Base-by-base conservation (phyloP, 2,888 invertebrate genomes). In the Galerucella pusilla region DNA sequence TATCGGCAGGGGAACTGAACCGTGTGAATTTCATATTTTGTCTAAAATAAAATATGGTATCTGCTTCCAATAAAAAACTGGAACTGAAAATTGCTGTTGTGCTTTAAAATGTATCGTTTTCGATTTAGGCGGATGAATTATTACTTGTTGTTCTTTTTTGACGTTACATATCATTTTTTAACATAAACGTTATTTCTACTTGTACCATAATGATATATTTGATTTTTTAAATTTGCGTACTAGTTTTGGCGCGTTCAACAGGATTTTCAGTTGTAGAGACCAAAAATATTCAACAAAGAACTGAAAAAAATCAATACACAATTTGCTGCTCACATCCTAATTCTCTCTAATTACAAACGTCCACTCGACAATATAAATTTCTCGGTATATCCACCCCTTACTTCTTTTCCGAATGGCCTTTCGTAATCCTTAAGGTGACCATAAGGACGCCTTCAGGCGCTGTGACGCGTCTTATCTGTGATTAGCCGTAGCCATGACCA, bases 401-500 rank as follows among this genome's bases (percentile, higher is more conserved):
- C 20, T 61, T 64, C 71, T 65, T 71, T 71, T 65, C 57, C 35
- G 64, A 65, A 54, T 16, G 65, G 45, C 59, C 72, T 46, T 66
- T 80, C 75, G 78, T 80, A 82, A 81, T 82, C 81, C 78, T 76
- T 74, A 78, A 77, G 79, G 71, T 74, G 80, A 64, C 75, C 75
- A 71, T 71, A 75, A 71, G 75, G 73, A 68, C 68, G 66, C 49
- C 68, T 60, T 65, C 64, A 76, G 72, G 71, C 75, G 66, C 66
- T 54, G 72, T 63, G 71, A 71, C 68, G 68, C 78, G 79, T 76
- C 75, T 80, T 78, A 77, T 78, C 78, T 78, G 81, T 84, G 84
- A 85, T 85, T 85, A 85, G 84, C 83, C 81, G 59, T 61, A 64
- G 66, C 70, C 79, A 81, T 61, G 66, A 57, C 70, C 80, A 81